A percentile compares a stretch with the other conserved stretches of the same genome.
These are phyloP conservation scores for Silurus asotus DNA, from an alignment of 2,113 vertebrate species.

Conservation along the genomic window DNA sequence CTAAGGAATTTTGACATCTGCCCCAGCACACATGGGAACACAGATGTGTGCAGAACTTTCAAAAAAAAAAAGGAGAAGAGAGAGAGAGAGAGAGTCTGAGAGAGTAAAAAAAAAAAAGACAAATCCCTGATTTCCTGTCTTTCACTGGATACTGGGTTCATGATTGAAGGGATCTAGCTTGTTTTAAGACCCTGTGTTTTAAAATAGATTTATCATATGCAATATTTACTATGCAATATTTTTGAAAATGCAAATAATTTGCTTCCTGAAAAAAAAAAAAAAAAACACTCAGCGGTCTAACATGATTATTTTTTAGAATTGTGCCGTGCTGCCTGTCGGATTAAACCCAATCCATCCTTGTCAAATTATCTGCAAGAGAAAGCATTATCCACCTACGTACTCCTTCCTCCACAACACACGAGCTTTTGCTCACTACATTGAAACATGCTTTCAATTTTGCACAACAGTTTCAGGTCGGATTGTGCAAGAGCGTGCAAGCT, in stretches of 20 bases:
- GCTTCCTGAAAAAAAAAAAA: slow-evolving; percentile 1
- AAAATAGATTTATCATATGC: not conserved
- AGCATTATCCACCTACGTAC: not conserved
- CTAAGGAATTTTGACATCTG: slow-evolving; percentile 57
- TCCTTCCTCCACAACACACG: not conserved
- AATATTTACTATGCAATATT: not conserved
- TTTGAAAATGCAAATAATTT: slow-evolving; percentile 2
- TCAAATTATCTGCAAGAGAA: not conserved
- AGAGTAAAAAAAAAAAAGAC: slow-evolving; percentile 15
- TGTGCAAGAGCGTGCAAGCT: not conserved
- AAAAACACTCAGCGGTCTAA: not conserved
- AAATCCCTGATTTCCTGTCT: slow-evolving; percentile 49
- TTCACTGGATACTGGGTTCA: slow-evolving; percentile 36
- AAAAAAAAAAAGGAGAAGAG: slow-evolving; percentile 23
- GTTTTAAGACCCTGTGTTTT: not conserved
- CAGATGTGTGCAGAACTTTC: slow-evolving; percentile 52
- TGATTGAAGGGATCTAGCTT: slow-evolving; percentile 32
- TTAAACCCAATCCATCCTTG: not conserved
- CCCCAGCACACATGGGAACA: slow-evolving; percentile 52
- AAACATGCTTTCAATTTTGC: not conserved
- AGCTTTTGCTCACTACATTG: not conserved
- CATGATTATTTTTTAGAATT: not conserved
- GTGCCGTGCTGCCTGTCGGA: not conserved
- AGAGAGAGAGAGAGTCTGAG: not conserved
- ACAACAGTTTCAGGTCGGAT: not conserved